Evolutionary conservation across 2,888 invertebrate genomes (phyloP), one percentile per base, ranked within the genome.

Genomic region (Aethes cnicana): DNA sequence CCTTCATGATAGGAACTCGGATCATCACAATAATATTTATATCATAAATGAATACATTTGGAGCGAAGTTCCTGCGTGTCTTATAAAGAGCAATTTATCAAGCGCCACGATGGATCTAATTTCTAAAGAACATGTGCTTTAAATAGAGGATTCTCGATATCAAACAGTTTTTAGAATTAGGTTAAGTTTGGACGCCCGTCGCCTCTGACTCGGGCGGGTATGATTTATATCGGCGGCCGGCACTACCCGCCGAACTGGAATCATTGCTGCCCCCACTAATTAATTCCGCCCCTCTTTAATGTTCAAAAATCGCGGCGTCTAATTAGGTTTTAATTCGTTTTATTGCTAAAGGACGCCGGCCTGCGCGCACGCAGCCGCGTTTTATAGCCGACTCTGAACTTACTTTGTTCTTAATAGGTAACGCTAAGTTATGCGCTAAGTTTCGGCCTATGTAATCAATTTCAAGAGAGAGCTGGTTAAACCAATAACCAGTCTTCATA

Each of bases 271-370:
- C 81, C 84, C 78, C 77, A 75, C 84, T 87, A 89, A 88, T 89
- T 85, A 88, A 86, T 87, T 86, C 85, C 77, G 69, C 69, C 82
- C 84, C 84, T 84, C 83, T 77, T 86, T 86, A 87, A 89, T 87
- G 87, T 85, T 86, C 87, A 88, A 89, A 89, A 89, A 89, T 88
- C 84, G 77, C 74, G 73, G 79, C 79, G 78, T 82, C 86, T 87
- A 88, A 89, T 89, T 88, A 89, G 86, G 86, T 84, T 89, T 89
- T 88, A 88, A 89, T 89, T 85, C 84, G 85, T 88, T 86, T 86
- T 85, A 89, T 86, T 84, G 79, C 79, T 73, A 75, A 80, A 8
- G 30, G 30, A 16, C 11, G 16, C 16, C 11, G 81, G 35, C 54
- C 56, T 54, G 49, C 59, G 72, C 66, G 54, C 49, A 56, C 69